Conservation (phyloP, 1,140 invertebrate genomes). For the Aphaenogaster floridana region DNA sequence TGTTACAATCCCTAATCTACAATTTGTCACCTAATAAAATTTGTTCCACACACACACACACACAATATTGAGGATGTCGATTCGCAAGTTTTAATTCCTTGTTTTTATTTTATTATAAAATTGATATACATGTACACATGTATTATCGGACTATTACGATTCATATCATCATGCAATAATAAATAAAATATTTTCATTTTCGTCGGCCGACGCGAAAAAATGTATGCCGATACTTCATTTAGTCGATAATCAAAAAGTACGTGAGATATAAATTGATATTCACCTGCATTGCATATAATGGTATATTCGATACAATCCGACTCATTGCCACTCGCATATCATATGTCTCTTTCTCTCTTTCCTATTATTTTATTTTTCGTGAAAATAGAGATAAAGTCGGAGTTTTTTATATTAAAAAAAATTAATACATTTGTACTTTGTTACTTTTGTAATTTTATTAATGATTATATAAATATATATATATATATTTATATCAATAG, state of each 20-base stretch:
- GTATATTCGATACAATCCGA: neutral
- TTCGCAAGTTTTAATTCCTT: no score
- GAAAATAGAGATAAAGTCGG: neutral
- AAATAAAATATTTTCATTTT: conserved; percentile 42
- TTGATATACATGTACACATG: no score
- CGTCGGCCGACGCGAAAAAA: neutral
- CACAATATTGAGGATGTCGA: no score
- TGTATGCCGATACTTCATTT: conserved; percentile 36
- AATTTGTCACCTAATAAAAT: no score
- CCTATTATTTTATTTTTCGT: conserved; percentile 7
- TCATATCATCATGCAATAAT: neutral
- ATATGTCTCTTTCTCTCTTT: neutral
- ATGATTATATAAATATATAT: neutral
- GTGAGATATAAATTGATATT: conserved; percentile 38
- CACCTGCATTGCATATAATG: neutral
- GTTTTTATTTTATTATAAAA: neutral
- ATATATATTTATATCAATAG: neutral
- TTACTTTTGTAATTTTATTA: neutral
- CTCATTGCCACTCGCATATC: neutral
- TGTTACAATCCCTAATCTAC: no score
- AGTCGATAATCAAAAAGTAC: neutral
- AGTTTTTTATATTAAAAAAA: conserved; percentile 2
- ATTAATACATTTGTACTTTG: conserved; percentile 7
- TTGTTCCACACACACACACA: no score
- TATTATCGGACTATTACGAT: neutral